These are phyloP conservation scores for Drosophila kikkawai DNA, from an alignment of 1,140 invertebrate genomes.

Conservation along the genomic window DNA sequence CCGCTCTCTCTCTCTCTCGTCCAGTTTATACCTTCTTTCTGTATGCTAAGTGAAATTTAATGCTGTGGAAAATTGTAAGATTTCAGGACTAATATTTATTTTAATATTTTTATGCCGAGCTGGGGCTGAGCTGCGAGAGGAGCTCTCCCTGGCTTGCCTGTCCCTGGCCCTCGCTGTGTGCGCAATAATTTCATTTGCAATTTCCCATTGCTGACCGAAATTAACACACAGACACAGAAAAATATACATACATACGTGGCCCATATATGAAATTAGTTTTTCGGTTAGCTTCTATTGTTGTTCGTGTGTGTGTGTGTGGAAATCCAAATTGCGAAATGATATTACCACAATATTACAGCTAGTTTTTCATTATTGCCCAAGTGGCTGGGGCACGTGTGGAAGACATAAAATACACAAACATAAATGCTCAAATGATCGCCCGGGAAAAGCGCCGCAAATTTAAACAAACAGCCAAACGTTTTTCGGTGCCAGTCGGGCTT, in stretches of 20 bases:
- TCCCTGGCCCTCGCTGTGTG: slow-evolving; percentile 1
- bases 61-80: slow-evolving; percentile 75
- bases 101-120: slow-evolving; percentile 50
- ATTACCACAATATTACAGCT: slow-evolving; percentile 70
- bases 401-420: slow-evolving; percentile 56
- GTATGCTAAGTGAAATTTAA: slow-evolving; percentile 74
- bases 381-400: slow-evolving; percentile 36
- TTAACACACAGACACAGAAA: slow-evolving; percentile 18
- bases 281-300: slow-evolving; percentile 44
- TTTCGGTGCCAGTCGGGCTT: neutral
- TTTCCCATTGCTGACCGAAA: slow-evolving; percentile 54
- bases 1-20: neutral
- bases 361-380: slow-evolving; percentile 58
- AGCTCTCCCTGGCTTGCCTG: neutral
- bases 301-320: slow-evolving; percentile 29
- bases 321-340: slow-evolving; percentile 72
- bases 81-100: slow-evolving; percentile 69
- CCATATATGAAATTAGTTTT: slow-evolving; percentile 61
- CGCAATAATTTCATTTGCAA: slow-evolving; percentile 66
- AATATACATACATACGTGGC: slow-evolving; percentile 6
- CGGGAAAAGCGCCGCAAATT: slow-evolving; percentile 24
- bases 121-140: neutral
- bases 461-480: slow-evolving; percentile 46
- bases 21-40: slow-evolving; percentile 46
- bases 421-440: slow-evolving; percentile 60